phyloP scores from a whole-genome alignment of 1,140 invertebrate genomes.

The Penaeus vannamei region DNA sequence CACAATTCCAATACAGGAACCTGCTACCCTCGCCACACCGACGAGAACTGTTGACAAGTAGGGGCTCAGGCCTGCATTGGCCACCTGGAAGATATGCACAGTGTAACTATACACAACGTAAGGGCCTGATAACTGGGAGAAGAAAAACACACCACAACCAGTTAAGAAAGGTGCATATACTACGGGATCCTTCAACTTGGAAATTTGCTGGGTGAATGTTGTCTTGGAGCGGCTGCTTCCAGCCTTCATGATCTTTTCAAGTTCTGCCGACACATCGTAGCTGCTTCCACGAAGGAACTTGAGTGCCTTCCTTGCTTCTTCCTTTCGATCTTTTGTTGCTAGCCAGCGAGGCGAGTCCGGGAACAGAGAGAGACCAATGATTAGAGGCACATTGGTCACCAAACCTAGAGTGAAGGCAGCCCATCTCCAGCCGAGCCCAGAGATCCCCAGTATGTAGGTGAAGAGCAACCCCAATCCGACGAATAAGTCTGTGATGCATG shows the following conservation, averaged over 20 bases:
- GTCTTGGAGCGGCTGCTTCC: not conserved
- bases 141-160: constrained; percentile 1
- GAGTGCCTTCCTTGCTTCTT: constrained; percentile 1
- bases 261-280: not conserved
- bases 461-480: not conserved
- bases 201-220: not conserved
- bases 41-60: constrained; percentile 3
- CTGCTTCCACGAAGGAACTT: not conserved
- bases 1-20: not conserved
- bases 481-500: not conserved
- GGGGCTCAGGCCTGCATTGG: not conserved
- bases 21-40: not conserved
- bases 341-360: constrained; percentile 5
- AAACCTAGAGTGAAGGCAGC: not conserved
- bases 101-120: constrained; percentile 26
- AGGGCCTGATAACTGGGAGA: not conserved
- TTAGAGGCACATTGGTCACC: not conserved
- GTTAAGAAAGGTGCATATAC: not conserved
- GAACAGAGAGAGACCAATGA: not conserved
- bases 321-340: not conserved
- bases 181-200: not conserved
- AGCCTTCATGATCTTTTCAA: not conserved
- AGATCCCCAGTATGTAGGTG: not conserved
- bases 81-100: not conserved
- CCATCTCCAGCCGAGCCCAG: constrained; percentile 7